phyloP scores from a whole-genome alignment of 2,888 invertebrate genomes.

The Polylopha cassiicola region DNA sequence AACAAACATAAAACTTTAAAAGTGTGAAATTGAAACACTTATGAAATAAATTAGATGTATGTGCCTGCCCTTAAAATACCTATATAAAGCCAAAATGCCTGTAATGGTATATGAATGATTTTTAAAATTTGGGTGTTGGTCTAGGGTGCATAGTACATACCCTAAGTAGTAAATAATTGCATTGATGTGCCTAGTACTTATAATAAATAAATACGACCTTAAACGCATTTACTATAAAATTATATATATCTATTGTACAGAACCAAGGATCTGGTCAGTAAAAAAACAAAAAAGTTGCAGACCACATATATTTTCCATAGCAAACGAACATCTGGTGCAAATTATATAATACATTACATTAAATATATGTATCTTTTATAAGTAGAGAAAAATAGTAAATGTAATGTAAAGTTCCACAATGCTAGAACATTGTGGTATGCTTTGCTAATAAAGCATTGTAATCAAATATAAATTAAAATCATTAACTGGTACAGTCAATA shows the following conservation, averaged over 20 bases:
- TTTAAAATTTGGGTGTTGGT: slow-evolving; percentile 10
- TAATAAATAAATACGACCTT: neutral
- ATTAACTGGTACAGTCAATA: no score
- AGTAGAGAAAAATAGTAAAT: slow-evolving; percentile 16
- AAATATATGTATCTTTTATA: slow-evolving; percentile 10
- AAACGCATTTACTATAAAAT: slow-evolving; percentile 2
- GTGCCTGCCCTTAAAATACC: slow-evolving; percentile 17
- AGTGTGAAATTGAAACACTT: slow-evolving; percentile 1
- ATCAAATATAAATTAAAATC: slow-evolving; percentile 1
- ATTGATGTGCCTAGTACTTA: slow-evolving; percentile 18
- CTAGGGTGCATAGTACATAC: slow-evolving; percentile 7
- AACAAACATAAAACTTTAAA: no score
- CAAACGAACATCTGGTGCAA: no score
- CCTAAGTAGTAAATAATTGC: slow-evolving; percentile 6
- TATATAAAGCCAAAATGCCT: slow-evolving; percentile 17
- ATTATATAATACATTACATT: no score
- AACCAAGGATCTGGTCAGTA: no score
- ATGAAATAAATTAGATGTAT: slow-evolving; percentile 10
- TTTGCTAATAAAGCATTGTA: neutral
- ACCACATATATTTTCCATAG: no score
- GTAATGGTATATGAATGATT: slow-evolving; percentile 6
- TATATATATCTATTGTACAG: no score
- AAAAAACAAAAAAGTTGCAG: no score
- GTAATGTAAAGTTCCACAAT: slow-evolving; percentile 3
- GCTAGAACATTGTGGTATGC: slow-evolving; percentile 2